Evolutionary conservation across 53 echinoderm and acorn worm species (phyloP).

Genomic region (Crossaster papposus): DNA sequence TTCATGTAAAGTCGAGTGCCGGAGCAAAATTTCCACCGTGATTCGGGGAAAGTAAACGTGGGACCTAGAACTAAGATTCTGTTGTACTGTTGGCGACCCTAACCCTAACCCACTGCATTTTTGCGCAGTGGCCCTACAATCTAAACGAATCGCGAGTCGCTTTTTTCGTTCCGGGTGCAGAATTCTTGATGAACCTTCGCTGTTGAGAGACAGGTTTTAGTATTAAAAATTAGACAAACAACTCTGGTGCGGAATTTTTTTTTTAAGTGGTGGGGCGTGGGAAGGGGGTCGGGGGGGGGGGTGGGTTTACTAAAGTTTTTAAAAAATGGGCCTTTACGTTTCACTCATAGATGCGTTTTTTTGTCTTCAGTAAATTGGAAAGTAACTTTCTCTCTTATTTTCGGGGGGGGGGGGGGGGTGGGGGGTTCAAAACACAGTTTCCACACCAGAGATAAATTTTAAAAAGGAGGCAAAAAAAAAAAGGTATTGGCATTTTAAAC

Average conservation of each 20-base stretch:
- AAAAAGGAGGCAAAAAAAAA: background rate
- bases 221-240: conserved; percentile 10
- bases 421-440: background rate
- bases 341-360: no score
- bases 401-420: no score
- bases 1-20: background rate
- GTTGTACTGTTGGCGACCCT: conserved; percentile 24
- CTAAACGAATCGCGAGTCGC: conserved; percentile 25
- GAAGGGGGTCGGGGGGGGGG: no score
- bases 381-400: background rate
- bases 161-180: background rate
- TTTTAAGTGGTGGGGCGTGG: background rate
- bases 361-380: background rate
- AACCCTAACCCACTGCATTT: conserved; percentile 61
- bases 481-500: background rate
- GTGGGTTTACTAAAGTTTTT: no score
- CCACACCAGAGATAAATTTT: background rate
- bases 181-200: conserved; percentile 7
- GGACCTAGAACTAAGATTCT: conserved; percentile 8
- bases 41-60: background rate
- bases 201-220: conserved; percentile 57
- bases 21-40: background rate
- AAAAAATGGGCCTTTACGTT: no score
- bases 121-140: conserved; percentile 59
- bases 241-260: conserved; percentile 25